Evolutionary conservation across 2,888 invertebrate species (phyloP).

Genomic region (Axea sp.): DNA sequence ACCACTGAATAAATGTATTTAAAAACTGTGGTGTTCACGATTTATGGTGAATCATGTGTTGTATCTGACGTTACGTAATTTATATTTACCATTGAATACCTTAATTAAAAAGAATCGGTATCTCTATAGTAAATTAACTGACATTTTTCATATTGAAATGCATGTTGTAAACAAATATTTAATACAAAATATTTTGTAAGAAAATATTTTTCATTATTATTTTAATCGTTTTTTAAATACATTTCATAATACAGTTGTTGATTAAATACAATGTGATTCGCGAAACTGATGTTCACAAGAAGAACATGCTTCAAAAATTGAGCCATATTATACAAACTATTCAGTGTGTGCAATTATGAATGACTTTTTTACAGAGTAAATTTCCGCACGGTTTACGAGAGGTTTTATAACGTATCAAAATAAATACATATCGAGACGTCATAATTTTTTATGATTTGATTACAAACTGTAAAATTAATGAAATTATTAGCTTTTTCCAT

Average conservation of each 20-base stretch:
- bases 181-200: too few species aligned
- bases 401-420: too few species aligned
- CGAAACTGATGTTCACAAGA: conserved; percentile 15
- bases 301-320: conserved; percentile 15
- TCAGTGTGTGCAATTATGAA: neutral
- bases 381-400: too few species aligned
- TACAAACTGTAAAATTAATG: neutral
- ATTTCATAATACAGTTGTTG: conserved; percentile 29
- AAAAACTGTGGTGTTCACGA: conserved; percentile 10
- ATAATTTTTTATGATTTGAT: neutral
- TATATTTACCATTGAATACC: conserved; percentile 5
- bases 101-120: conserved; percentile 1
- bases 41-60: conserved; percentile 14
- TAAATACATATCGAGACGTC: too few species aligned
- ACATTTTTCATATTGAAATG: too few species aligned
- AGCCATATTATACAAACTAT: conserved; percentile 23
- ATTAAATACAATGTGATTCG: conserved; percentile 36
- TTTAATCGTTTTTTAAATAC: neutral
- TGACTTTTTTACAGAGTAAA: neutral
- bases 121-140: too few species aligned
- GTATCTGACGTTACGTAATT: neutral
- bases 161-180: too few species aligned
- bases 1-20: conserved; percentile 2
- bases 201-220: too few species aligned
- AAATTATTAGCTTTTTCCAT: conserved; percentile 14